phyloP scores from a whole-genome alignment of 2,113 vertebrate species.

The Bombycilla garrulus region DNA sequence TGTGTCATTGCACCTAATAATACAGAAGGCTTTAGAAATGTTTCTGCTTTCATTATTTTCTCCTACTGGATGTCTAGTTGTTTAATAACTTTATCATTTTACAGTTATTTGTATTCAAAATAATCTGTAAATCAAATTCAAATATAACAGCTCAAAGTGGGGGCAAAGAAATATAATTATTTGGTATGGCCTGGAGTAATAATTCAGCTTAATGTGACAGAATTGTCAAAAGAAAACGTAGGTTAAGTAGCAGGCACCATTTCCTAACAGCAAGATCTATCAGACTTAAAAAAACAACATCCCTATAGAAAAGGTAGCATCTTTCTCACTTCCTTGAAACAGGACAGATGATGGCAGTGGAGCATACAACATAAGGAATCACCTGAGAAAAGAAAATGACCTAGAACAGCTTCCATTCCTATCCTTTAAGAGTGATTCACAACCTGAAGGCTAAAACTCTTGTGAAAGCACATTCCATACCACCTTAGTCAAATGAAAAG shows the following conservation, averaged over 20 bases:
- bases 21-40: conserved; percentile 33
- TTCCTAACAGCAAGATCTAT: not conserved
- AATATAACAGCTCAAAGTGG: not conserved
- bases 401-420: not conserved
- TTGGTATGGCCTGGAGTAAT: not conserved
- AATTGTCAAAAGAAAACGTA: conserved; percentile 1
- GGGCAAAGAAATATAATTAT: conserved; percentile 29
- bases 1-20: conserved; percentile 50
- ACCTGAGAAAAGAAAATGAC: not conserved
- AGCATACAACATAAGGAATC: not conserved
- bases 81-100: conserved; percentile 50
- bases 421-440: not conserved
- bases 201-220: not conserved
- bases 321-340: not conserved
- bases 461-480: not conserved
- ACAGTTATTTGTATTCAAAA: conserved; percentile 49
- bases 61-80: conserved; percentile 17
- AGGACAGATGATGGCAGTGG: not conserved
- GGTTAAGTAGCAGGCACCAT: conserved; percentile 25
- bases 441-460: not conserved
- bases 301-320: not conserved
- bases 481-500: not conserved
- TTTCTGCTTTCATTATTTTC: conserved; percentile 54
- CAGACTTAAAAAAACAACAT: not conserved
- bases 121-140: conserved; percentile 43